Conservation (phyloP, 2,888 invertebrate species). For the Trypoxylon attenuatum region DNA sequence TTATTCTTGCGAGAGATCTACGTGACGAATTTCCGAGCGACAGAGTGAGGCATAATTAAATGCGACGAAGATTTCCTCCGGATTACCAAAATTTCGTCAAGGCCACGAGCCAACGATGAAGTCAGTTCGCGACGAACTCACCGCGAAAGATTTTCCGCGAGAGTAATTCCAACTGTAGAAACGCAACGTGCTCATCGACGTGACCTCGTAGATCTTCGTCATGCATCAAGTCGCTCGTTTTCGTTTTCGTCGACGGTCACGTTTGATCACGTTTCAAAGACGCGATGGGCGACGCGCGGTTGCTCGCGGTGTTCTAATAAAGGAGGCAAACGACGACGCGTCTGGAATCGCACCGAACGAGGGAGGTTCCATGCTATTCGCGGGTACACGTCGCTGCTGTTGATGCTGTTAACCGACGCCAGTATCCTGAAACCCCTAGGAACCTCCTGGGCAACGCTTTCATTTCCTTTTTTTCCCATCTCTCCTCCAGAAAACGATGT, state of each 20-base stretch:
- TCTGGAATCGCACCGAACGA: too few relatives aligned
- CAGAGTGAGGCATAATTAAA: neutral
- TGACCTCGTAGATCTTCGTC: conserved; percentile 53
- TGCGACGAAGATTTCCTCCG: neutral
- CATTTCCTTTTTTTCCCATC: conserved; percentile 11
- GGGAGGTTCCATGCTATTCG: neutral
- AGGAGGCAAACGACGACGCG: conserved; percentile 34
- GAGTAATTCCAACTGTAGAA: neutral
- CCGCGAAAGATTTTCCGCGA: conserved; percentile 2
- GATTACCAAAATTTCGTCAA: neutral
- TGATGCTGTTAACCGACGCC: conserved; percentile 16
- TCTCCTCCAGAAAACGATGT: conserved; percentile 13
- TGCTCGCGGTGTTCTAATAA: conserved; percentile 46
- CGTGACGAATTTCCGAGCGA: neutral
- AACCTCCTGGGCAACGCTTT: conserved; percentile 8
- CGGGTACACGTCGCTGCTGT: conserved; percentile 16
- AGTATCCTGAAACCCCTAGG: conserved; percentile 13
- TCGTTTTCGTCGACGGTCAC: conserved; percentile 42
- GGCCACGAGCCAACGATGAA: neutral
- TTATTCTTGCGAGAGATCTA: too few relatives aligned
- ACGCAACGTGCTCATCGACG: conserved; percentile 10
- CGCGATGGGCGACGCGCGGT: too few relatives aligned
- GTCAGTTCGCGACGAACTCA: neutral
- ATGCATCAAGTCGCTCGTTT: conserved; percentile 43
- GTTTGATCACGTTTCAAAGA: conserved; percentile 62